Evolutionary conservation across 2,888 invertebrate genomes (phyloP).

Genomic region (Scelioninae gen. 2): DNA sequence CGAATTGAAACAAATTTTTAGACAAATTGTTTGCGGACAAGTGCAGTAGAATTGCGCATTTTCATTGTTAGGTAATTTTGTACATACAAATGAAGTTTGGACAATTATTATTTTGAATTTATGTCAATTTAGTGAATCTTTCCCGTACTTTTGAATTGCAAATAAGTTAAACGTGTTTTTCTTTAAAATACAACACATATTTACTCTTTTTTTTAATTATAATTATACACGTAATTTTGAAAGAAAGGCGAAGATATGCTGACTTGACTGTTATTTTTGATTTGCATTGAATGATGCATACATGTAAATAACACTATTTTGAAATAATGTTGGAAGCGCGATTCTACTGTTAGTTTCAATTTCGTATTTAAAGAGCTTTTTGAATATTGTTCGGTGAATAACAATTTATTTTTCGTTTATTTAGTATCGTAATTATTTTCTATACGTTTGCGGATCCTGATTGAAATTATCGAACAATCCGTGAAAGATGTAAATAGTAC

Average conservation of each 20-base stretch:
- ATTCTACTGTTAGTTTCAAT: conserved; percentile 6
- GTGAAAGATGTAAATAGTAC: conserved; percentile 18
- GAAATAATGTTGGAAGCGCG: conserved; percentile 4
- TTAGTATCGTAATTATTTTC: not conserved
- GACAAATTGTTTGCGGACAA: conserved; percentile 1
- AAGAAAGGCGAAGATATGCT: not conserved
- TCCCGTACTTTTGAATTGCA: conserved; percentile 5
- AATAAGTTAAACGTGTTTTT: conserved; percentile 2
- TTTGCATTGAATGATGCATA: not conserved
- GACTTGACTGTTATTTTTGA: not conserved
- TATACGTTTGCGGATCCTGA: not conserved
- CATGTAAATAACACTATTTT: not conserved
- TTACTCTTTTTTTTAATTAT: conserved; percentile 1
- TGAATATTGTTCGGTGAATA: not conserved
- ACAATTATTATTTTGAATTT: conserved; percentile 5
- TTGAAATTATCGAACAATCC: conserved; percentile 2
- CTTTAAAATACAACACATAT: not conserved
- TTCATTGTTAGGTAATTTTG: conserved; percentile 19
- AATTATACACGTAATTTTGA: conserved; percentile 2
- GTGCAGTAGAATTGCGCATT: not conserved
- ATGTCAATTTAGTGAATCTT: not conserved
- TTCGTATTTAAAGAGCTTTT: not conserved
- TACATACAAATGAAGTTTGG: conserved; percentile 10
- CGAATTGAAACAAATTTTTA: not conserved
- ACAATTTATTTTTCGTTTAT: not conserved